Base-by-base conservation (phyloP, 1,140 invertebrate genomes). In the Archegozetes longisetosus region DNA sequence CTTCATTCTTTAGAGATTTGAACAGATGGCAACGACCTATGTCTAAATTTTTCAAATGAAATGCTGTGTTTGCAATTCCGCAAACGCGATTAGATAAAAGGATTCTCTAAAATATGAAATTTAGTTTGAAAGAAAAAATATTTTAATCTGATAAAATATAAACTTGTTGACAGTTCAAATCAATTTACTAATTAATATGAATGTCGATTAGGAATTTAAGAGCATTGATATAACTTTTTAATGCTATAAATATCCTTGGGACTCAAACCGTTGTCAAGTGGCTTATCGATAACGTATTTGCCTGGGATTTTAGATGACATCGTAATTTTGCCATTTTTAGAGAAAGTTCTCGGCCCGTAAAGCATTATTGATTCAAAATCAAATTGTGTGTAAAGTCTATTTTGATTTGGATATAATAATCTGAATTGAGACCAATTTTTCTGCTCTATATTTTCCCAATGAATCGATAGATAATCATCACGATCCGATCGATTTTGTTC, bases 401-500 rank as follows among this genome's bases (percentile, higher is more conserved):
- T 64, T 46, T 64, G 52, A 32, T 40, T 54, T 12, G 61, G 58
- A 3, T 25, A 17, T 14, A 63, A 47, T 22, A 61, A 60, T n/a
- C 49, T 26, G n/a, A 65, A 65, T 46, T 61, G 49, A 28, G 59
- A 24, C 17, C 47, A n/a, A 1, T 25, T 22, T 0, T 61, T 55
- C 51, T 23, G 14, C 29, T 61, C 22, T 14, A 60, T 57, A 20
- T 60, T 61, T 50, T 60, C n/a, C 13, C 27, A 26, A 3, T 22
- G 54, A 13, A 61, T 51, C 20, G 4, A 9, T 4, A 51, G 6
- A 25, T 51, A 48, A 6, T 22, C 3, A 24, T 58, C 22, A 47
- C 48, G n/a, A 20, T 49, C 0, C n/a, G 47, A 17, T 59, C 58
- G 62, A 9, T 69, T 70, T 53, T 75, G 74, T 47, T 75, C 73